A percentile compares a stretch with the other conserved stretches of the same genome.
phyloP scores from a whole-genome alignment of 2,888 invertebrate species.

The Euproctis similis region DNA sequence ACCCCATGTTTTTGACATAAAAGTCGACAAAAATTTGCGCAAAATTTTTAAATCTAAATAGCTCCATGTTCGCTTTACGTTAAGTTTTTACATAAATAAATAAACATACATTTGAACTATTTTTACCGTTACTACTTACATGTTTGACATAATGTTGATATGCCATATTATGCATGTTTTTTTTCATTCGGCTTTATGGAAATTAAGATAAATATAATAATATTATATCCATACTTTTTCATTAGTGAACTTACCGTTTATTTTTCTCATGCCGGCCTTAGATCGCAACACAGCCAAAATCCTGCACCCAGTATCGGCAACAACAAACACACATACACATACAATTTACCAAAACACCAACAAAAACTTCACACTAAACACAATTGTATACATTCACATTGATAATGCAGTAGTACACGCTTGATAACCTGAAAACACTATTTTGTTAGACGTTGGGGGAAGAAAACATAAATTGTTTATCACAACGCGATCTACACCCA shows the following conservation, averaged over 20 bases:
- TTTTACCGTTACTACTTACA: conserved; percentile 38
- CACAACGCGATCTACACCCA: conserved; percentile 65
- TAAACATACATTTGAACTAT: conserved; percentile 22
- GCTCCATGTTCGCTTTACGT: no score
- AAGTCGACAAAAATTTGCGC: no score
- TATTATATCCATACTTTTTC: no score
- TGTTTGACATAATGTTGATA: conserved; percentile 34
- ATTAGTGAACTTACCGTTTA: conserved; percentile 67
- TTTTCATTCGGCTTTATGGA: conserved; percentile 21
- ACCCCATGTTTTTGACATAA: conserved; percentile 38
- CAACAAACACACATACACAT: conserved; percentile 66
- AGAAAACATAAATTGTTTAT: conserved; percentile 61
- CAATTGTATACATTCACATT: conserved; percentile 31
- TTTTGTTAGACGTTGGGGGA: conserved; percentile 50
- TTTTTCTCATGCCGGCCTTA: conserved; percentile 69
- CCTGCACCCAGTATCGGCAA: conserved; percentile 54
- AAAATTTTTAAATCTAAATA: conserved; percentile 24
- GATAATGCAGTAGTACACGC: conserved; percentile 27
- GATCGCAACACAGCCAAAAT: conserved; percentile 65
- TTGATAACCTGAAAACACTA: conserved; percentile 36
- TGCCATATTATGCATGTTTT: conserved; percentile 37
- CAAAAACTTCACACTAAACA: conserved; percentile 49
- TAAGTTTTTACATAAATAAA: no score
- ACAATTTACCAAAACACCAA: conserved; percentile 49
- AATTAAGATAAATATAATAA: no score